Evolutionary conservation across 2,113 vertebrate genomes (phyloP).

Genomic region (Toxotes jaculatrix): DNA sequence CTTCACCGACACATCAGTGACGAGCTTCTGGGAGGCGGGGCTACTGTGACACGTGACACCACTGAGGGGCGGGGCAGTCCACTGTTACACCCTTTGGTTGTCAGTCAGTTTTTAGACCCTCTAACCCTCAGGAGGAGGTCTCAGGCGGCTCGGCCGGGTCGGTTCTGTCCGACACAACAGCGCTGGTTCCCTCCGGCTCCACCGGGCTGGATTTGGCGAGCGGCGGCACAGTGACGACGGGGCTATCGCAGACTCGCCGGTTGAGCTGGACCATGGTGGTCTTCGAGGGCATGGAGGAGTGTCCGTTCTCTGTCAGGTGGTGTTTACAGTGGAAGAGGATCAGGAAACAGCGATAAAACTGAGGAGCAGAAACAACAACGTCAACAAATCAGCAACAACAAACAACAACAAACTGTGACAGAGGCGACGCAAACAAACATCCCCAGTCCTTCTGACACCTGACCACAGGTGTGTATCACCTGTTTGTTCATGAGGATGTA

Average conservation of each 20-base stretch:
- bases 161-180: not conserved
- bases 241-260: not conserved
- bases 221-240: fast-evolving
- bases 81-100: not conserved
- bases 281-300: constrained; percentile 18
- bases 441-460: no score
- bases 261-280: constrained; percentile 35
- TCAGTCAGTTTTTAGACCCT: not conserved
- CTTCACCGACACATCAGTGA: not conserved
- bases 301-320: constrained; percentile 8
- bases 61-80: not conserved
- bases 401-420: no score
- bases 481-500: constrained; percentile 87
- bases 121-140: not conserved
- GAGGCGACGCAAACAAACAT: no score
- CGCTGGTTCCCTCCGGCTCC: not conserved
- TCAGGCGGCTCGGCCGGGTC: not conserved
- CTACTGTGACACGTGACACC: not conserved
- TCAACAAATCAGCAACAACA: no score
- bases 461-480: constrained; percentile 63
- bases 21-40: not conserved
- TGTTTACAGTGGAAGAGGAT: constrained; percentile 34
- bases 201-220: not conserved
- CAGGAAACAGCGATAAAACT: constrained; percentile 52
- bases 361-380: not conserved